Evolutionary conservation across 2,797 vertebrate species (phyloP).

Genomic region (Tenualosa ilisha): DNA sequence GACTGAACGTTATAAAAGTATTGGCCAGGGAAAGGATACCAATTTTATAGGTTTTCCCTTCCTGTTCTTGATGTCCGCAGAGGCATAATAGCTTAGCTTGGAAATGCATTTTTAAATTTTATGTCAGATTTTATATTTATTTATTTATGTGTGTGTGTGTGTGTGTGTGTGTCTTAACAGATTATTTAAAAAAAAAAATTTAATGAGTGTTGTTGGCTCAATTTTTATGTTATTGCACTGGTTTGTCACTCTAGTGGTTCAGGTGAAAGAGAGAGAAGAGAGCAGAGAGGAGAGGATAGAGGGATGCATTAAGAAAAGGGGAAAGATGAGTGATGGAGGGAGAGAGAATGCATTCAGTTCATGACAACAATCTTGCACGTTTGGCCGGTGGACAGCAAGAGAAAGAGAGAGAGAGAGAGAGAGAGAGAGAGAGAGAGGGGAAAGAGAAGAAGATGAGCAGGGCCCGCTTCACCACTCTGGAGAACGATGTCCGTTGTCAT

Average conservation of each 20-base stretch:
- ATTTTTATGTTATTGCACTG: constrained; percentile 48
- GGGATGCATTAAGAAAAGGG: not conserved
- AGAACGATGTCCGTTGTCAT: constrained; percentile 79
- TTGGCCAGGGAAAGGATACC: not conserved
- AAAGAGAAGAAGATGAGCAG: constrained; percentile 41
- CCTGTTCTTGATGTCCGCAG: not conserved
- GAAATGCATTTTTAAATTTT: constrained; percentile 36
- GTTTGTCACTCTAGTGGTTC: constrained; percentile 46
- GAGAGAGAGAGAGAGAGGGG: constrained; percentile 46
- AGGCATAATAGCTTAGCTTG: constrained; percentile 30
- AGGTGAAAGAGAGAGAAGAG: constrained; percentile 26
- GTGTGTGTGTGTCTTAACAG: constrained; percentile 19
- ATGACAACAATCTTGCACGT: constrained; percentile 13
- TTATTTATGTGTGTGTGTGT: no score
- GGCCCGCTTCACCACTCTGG: constrained; percentile 57
- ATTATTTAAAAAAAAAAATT: constrained; percentile 33
- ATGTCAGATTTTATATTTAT: constrained; percentile 15
- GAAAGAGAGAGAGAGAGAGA: constrained; percentile 16
- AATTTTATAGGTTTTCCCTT: not conserved
- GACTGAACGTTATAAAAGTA: not conserved
- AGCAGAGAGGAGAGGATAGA: not conserved
- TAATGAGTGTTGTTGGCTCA: constrained; percentile 46
- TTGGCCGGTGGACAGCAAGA: not conserved
- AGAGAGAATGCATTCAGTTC: not conserved
- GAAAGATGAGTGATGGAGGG: constrained; percentile 2